Evolutionary conservation across 1,140 invertebrate species (phyloP).

Genomic region (Aphidius gifuensis): DNA sequence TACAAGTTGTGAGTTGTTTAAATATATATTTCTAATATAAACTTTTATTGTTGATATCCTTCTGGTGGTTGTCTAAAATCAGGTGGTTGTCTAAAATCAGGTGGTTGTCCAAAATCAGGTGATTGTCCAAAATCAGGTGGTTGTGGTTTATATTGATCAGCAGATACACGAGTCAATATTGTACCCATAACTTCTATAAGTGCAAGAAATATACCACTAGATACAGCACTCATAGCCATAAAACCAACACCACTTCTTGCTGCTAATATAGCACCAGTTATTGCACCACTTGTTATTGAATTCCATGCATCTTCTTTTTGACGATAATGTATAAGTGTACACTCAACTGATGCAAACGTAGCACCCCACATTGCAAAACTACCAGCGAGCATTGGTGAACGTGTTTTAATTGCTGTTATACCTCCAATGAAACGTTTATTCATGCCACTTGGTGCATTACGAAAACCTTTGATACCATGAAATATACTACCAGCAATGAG

Average conservation of each 20-base stretch:
- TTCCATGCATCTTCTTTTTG: slow-evolving; percentile 99
- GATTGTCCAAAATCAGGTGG: slow-evolving; percentile 70
- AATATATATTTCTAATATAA: too few species aligned
- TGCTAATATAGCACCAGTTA: slow-evolving; percentile 92
- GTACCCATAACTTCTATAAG: slow-evolving; percentile 97
- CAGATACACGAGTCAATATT: slow-evolving; percentile 81
- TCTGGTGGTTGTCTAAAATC: slow-evolving; percentile 72
- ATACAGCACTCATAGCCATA: slow-evolving; percentile 92
- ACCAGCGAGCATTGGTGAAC: slow-evolving; percentile 89
- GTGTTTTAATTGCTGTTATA: slow-evolving; percentile 80
- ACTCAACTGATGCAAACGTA: slow-evolving; percentile 96
- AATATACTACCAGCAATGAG: slow-evolving; percentile 94
- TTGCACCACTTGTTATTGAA: slow-evolving; percentile 93
- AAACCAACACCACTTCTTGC: slow-evolving; percentile 90
- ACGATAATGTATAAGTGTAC: slow-evolving; percentile 81
- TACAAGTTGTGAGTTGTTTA: too few species aligned
- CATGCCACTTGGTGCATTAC: slow-evolving; percentile 89
- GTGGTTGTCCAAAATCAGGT: slow-evolving; percentile 64
- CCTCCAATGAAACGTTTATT: slow-evolving; percentile 75
- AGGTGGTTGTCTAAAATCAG: slow-evolving; percentile 70
- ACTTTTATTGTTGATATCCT: slow-evolving; percentile 34
- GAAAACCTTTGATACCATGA: slow-evolving; percentile 94
- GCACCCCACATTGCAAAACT: slow-evolving; percentile 94
- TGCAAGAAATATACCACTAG: slow-evolving; percentile 90
- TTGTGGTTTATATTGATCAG: slow-evolving; percentile 85